Evolutionary conservation across 2,797 vertebrate genomes (phyloP).

Genomic region (Halcyon smyrnensis): DNA sequence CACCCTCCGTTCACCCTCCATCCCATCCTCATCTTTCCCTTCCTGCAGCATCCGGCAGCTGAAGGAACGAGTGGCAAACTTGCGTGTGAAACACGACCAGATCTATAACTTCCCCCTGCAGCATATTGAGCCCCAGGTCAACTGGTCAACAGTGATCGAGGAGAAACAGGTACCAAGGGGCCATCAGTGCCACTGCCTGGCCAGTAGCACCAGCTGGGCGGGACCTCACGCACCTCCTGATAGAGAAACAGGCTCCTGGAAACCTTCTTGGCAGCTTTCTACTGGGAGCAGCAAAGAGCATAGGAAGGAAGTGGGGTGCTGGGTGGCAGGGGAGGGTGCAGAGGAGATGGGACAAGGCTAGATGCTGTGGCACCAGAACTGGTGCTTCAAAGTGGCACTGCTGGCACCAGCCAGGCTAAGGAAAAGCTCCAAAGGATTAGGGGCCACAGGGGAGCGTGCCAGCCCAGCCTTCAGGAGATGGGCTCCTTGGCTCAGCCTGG

Average conservation of each 20-base stretch:
- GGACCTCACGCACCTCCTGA: neutral
- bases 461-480: neutral
- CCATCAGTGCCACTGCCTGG: neutral
- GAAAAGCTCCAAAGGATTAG: neutral
- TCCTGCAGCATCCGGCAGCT: conserved; percentile 89
- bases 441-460: rapidly evolving
- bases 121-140: conserved; percentile 86
- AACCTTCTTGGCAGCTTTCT: neutral
- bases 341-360: neutral
- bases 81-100: conserved; percentile 84
- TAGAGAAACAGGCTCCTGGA: neutral
- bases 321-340: neutral
- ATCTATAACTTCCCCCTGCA: conserved; percentile 86
- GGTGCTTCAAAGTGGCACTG: rapidly evolving
- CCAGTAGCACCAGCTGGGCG: neutral
- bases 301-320: neutral
- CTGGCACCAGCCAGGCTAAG: neutral
- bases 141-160: conserved; percentile 92
- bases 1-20: neutral
- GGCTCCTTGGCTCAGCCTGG: neutral
- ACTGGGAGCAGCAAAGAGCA: neutral
- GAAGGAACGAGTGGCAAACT: conserved; percentile 86
- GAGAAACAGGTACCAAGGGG: conserved; percentile 87
- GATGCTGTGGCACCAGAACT: neutral
- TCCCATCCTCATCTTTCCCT: neutral